Conservation (phyloP, 2,797 vertebrate species). For the Mormyrus hasselquistii region DNA sequence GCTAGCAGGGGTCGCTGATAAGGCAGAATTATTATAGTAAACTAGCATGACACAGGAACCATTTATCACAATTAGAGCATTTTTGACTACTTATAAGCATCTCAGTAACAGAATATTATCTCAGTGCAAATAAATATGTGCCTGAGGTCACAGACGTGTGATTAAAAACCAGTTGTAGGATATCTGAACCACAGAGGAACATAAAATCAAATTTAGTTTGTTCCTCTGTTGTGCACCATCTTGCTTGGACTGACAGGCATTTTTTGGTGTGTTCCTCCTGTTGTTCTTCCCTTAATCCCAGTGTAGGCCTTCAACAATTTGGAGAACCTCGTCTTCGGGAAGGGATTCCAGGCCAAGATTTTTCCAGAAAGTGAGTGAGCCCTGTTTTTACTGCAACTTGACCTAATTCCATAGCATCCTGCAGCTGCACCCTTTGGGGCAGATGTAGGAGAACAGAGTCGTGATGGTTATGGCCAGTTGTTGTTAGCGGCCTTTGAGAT, state of each 20-base stretch:
- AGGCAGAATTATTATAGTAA: background rate
- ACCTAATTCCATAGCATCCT: background rate
- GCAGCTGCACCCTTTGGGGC: background rate
- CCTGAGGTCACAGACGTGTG: background rate
- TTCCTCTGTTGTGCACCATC: background rate
- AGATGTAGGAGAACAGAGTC: background rate
- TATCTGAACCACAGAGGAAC: background rate
- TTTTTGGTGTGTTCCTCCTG: background rate
- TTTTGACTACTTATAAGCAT: background rate
- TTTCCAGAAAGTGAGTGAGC: slow-evolving; percentile 87
- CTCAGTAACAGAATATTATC: background rate
- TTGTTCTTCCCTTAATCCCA: slow-evolving; percentile 55
- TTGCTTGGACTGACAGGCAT: background rate
- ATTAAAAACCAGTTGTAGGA: background rate
- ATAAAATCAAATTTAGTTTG: background rate
- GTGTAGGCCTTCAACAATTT: slow-evolving; percentile 91
- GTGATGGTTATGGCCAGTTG: background rate
- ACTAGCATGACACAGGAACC: background rate
- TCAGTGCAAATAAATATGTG: background rate
- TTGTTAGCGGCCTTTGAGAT: background rate
- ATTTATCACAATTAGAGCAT: background rate
- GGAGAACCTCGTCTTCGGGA: slow-evolving; percentile 89
- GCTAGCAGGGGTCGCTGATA: background rate
- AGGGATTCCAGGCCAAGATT: slow-evolving; percentile 95
- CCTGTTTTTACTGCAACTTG: background rate